A percentile compares a stretch with the other conserved stretches of the same genome.
Evolutionary conservation across 2,797 vertebrate genomes (phyloP).

Genomic region (Heteromormyrus szaboi): DNA sequence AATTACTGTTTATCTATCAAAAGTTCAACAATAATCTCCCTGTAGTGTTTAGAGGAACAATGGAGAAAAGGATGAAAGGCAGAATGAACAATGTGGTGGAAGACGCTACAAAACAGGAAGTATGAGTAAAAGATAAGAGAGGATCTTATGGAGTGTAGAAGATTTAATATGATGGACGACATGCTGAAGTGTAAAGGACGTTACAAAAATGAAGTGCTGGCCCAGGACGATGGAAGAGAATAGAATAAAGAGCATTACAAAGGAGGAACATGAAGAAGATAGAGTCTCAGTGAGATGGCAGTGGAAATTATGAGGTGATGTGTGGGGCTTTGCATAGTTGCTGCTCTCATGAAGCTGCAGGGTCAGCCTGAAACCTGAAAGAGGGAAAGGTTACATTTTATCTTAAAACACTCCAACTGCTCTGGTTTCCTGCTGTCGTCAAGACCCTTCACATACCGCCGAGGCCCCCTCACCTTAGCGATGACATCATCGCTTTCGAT

Average conservation of each 20-base stretch:
- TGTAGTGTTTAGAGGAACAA: not conserved
- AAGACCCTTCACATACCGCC: conserved; percentile 20
- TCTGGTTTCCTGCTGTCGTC: conserved; percentile 28
- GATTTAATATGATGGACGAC: not conserved
- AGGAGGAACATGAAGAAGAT: not conserved
- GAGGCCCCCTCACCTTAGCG: not conserved
- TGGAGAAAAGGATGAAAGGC: not conserved
- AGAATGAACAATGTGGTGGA: not conserved
- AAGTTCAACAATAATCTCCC: not conserved
- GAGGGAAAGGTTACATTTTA: conserved; percentile 19
- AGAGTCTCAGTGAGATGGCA: not conserved
- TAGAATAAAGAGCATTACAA: not conserved
- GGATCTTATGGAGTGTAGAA: not conserved
- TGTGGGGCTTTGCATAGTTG: not conserved
- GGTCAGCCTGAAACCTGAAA: not conserved
- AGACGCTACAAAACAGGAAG: not conserved
- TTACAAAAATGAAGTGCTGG: not conserved
- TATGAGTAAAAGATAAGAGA: not conserved
- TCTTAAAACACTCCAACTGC: conserved; percentile 25
- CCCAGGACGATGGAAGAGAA: not conserved
- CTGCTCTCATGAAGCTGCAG: not conserved
- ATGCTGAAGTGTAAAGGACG: not conserved
- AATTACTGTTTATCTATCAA: not conserved
- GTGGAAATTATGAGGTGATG: not conserved
- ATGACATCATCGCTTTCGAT: not conserved